phyloP scores from a whole-genome alignment of 2,888 invertebrate genomes.

The Griposia aprilina region DNA sequence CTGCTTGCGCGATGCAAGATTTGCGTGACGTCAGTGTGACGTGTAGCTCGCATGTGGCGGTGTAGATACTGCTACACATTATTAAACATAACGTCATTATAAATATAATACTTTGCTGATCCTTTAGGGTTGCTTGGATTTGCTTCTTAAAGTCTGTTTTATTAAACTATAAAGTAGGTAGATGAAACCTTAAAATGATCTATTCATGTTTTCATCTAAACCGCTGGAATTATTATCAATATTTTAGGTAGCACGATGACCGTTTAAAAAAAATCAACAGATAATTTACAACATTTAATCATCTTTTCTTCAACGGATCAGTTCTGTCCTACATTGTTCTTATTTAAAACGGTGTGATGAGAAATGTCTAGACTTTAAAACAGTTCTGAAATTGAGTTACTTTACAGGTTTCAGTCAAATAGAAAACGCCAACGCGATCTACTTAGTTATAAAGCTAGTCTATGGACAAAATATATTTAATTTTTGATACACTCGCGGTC shows the following conservation, averaged over 20 bases:
- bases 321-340: neutral
- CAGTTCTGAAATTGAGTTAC: neutral
- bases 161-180: too few species aligned
- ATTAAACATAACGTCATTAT: too few species aligned
- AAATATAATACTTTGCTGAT: too few species aligned
- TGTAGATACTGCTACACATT: too few species aligned
- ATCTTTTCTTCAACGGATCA: neutral
- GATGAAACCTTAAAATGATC: too few species aligned
- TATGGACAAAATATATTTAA: neutral
- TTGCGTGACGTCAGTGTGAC: too few species aligned
- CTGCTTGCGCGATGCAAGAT: too few species aligned
- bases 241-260: neutral
- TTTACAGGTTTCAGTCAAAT: neutral
- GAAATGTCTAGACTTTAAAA: neutral
- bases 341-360: neutral
- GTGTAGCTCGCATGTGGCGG: too few species aligned
- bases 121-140: too few species aligned
- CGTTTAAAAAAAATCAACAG: neutral
- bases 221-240: neutral
- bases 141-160: too few species aligned
- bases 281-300: neutral
- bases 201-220: too few species aligned
- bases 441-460: neutral
- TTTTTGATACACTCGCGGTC: neutral
- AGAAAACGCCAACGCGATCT: constrained; percentile 11